phyloP scores from a whole-genome alignment of 2,797 vertebrate species.

The Allobates femoralis region DNA sequence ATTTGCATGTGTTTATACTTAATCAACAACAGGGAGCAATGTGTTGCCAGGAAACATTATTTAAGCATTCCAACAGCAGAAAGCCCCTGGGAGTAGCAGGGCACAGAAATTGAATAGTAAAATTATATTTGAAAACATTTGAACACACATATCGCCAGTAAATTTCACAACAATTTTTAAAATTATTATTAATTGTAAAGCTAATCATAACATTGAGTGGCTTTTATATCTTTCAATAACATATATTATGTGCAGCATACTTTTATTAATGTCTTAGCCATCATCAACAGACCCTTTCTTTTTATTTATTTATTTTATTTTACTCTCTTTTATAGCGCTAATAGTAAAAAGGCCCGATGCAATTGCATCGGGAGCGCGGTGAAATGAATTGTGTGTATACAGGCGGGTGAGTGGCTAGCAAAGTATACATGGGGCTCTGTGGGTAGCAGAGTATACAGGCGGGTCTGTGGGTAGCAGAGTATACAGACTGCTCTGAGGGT shows the following conservation, averaged over 20 bases:
- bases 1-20: conserved; percentile 56
- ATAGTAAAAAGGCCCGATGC: too few species aligned
- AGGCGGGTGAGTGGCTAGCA: too few species aligned
- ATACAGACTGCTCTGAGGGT: too few species aligned
- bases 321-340: too few species aligned
- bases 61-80: conserved; percentile 49
- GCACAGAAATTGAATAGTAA: conserved; percentile 46
- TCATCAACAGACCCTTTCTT: not conserved
- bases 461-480: too few species aligned
- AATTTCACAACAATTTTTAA: not conserved
- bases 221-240: not conserved
- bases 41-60: conserved; percentile 59
- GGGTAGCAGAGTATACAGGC: too few species aligned
- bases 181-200: not conserved
- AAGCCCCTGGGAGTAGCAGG: conserved; percentile 36
- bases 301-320: too few species aligned
- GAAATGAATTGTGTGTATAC: too few species aligned
- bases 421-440: too few species aligned
- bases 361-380: too few species aligned
- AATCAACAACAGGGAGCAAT: conserved; percentile 55
- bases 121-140: conserved; percentile 18
- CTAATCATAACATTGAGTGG: not conserved
- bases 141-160: conserved; percentile 6
- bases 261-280: not conserved
- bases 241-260: not conserved